Evolutionary conservation across 2,113 vertebrate genomes (phyloP), one percentile per base, ranked within the genome.

Genomic region (Dicrurus megarhynchus): DNA sequence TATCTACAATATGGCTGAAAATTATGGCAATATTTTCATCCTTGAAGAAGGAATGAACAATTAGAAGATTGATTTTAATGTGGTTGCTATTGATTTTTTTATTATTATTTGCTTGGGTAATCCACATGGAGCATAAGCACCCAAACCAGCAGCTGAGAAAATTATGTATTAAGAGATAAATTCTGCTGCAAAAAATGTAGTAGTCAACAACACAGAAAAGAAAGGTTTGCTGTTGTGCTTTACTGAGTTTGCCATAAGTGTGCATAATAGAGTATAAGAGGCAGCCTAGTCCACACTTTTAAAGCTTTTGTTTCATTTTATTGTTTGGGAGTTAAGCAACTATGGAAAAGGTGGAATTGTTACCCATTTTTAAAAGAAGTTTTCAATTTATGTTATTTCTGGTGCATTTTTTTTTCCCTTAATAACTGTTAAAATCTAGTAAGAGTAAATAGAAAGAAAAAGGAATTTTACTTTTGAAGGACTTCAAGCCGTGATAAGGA

Each of bases 361-460:
- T 27, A 50, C 15, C 6, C 2, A 35, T n/a, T 32, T 64, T 61
- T 16, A 16, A 83, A 74, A 75, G 0, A 65, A 13, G 14, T 30
- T 47, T 86, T 63, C 22, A 6, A 2, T 18, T 44, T 71, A 9
- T 33, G 3, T 20, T 57, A 33, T 50, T 69, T 57, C 10, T 71
- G 9, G 13, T 30, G 5, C 0, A 4, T 27, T 24, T 3, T 13
- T 16, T 23, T 11, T 5, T 8, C 6, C n/a, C n/a, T 55, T 41
- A 18, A 33, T 32, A 73, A 41, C 8, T 11, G 2, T 26, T 46
- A 32, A 76, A 81, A 76, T n/a, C 10, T 22, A 63, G 39, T 42
- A 20, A 19, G 57, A 59, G 3, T 80, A 57, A n/a, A 44, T 14
- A 44, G 42, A 67, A 79, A 24, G 22, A 47, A 56, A 37, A 33